phyloP scores from a whole-genome alignment of 2,888 invertebrate genomes.

The Nomada hirtipes region DNA sequence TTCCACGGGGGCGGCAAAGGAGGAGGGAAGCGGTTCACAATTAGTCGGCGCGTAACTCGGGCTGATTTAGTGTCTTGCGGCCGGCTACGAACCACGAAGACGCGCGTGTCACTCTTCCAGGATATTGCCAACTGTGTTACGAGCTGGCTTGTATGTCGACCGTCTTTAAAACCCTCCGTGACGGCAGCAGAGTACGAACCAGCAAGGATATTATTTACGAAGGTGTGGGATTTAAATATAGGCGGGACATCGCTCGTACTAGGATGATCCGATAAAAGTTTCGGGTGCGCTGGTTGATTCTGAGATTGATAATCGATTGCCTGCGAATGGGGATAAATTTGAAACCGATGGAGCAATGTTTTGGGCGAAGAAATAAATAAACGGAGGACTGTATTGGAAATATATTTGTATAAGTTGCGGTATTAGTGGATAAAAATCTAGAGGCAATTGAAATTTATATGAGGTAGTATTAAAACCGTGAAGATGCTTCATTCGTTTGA shows the following conservation, averaged over 20 bases:
- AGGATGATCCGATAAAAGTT: not conserved
- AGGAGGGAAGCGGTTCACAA: conserved; percentile 78
- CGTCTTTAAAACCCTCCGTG: not conserved
- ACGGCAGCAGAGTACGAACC: not conserved
- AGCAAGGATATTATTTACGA: conserved; percentile 2
- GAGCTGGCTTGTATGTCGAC: conserved; percentile 14
- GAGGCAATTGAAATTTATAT: too few species aligned
- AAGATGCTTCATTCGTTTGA: too few species aligned
- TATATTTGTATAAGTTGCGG: too few species aligned
- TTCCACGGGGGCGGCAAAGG: conserved; percentile 73
- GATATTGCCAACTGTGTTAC: conserved; percentile 55
- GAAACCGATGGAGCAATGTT: too few species aligned
- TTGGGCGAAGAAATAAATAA: too few species aligned
- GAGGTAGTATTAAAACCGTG: too few species aligned
- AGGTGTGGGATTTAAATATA: conserved; percentile 4
- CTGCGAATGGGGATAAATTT: too few species aligned
- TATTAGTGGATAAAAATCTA: too few species aligned
- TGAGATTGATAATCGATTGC: not conserved
- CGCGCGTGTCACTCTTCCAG: conserved; percentile 66
- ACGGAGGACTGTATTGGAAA: too few species aligned
- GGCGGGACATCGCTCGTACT: not conserved
- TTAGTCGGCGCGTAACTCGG: conserved; percentile 83
- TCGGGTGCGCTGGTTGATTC: not conserved
- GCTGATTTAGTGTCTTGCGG: conserved; percentile 79
- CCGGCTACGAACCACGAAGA: conserved; percentile 57